A percentile compares a stretch with the other conserved stretches of the same genome.
These are phyloP conservation scores for Litoditis marina DNA, from an alignment of 2,888 invertebrate genomes.

Conservation along the genomic window DNA sequence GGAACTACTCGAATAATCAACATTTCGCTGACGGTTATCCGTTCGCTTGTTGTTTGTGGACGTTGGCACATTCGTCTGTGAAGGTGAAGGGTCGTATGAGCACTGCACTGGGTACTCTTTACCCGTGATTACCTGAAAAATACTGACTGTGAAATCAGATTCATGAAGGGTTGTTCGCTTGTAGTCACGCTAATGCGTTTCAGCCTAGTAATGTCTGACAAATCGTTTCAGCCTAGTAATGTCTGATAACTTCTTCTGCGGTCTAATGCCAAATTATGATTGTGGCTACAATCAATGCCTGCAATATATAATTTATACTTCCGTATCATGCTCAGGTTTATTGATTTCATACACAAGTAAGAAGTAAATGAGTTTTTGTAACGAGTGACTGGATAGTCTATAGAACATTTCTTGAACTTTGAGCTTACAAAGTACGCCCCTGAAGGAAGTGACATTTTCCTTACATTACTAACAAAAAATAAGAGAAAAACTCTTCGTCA, in stretches of 20 bases:
- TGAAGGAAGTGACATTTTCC: too few species aligned
- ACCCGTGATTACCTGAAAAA: conserved; percentile 31
- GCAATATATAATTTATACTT: not conserved
- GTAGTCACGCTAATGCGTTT: too few species aligned
- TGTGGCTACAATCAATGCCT: not conserved
- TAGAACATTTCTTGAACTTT: too few species aligned
- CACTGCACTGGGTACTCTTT: conserved; percentile 43
- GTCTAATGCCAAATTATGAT: not conserved
- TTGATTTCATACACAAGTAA: too few species aligned
- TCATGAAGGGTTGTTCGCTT: not conserved
- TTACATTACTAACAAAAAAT: too few species aligned
- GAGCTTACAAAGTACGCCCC: too few species aligned
- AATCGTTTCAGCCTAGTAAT: not conserved
- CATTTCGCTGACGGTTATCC: conserved; percentile 1
- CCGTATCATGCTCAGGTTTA: too few species aligned
- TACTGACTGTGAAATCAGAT: not conserved
- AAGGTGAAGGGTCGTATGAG: conserved; percentile 15
- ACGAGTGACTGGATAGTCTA: too few species aligned
- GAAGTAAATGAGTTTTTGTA: too few species aligned
- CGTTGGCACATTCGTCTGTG: not conserved
- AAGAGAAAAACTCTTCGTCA: too few species aligned
- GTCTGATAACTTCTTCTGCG: not conserved
- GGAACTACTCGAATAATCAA: conserved; percentile 3
- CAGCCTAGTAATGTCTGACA: too few species aligned
- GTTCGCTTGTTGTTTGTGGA: not conserved